Percentiles rank a stretch among this genome's conserved stretches.
These are phyloP conservation scores for Hemicrepidius hirtus DNA, from an alignment of 2,888 invertebrate genomes.

Conservation along the genomic window DNA sequence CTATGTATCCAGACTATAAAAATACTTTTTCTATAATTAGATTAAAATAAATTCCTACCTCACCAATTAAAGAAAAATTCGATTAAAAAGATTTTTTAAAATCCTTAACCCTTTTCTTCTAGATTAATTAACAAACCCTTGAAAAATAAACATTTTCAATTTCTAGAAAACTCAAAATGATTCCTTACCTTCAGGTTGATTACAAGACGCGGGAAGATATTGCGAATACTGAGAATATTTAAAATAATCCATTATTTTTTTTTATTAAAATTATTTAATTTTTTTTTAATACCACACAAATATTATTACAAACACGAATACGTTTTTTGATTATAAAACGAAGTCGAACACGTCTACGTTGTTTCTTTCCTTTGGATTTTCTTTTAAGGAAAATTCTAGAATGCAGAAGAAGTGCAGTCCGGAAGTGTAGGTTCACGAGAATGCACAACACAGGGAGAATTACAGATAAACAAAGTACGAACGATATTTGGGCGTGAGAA, in stretches of 20 bases:
- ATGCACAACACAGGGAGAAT: conserved; percentile 38
- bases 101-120: too few species aligned
- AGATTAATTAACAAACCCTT: too few species aligned
- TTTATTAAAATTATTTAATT: conserved; percentile 1
- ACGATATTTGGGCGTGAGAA: conserved; percentile 63
- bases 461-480: conserved; percentile 54
- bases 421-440: conserved; percentile 18
- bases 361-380: not conserved
- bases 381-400: not conserved
- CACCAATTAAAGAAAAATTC: too few species aligned
- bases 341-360: not conserved
- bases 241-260: conserved; percentile 47
- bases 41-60: too few species aligned
- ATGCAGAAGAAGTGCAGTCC: conserved; percentile 32
- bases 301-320: not conserved
- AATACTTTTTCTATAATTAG: too few species aligned
- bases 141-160: too few species aligned
- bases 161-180: conserved; percentile 10
- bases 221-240: conserved; percentile 46
- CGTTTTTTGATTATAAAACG: not conserved
- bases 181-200: conserved; percentile 40
- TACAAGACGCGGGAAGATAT: conserved; percentile 24
- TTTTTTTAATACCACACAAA: not conserved
- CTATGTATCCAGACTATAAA: too few species aligned
- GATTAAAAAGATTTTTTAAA: too few species aligned